Evolutionary conservation across 1,140 invertebrate genomes (phyloP), one percentile per base, ranked within the genome.

Genomic region (Plodia interpunctella): DNA sequence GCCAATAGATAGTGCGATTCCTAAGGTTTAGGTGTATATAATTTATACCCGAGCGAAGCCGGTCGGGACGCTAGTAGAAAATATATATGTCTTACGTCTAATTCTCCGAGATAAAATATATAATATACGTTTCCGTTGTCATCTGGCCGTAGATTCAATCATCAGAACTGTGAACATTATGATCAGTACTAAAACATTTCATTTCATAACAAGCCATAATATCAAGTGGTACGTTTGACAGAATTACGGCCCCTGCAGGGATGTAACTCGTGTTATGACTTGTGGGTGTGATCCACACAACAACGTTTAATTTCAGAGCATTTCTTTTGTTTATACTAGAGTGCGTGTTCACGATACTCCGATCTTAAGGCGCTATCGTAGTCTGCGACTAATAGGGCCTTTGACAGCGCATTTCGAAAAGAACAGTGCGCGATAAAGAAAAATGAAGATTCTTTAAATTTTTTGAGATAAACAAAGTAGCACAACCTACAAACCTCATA

Each of bases 171-270:
- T 68, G 62, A 67, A 57, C 61, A 57, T 63, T 49, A 60, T 53
- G 52, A 59, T 25, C 57, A 50, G 30, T 53, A 55, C 59, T 64
- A 49, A 56, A 60, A 54, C 49, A 54, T 53, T 54, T 60, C 55
- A 60, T 65, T 71, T 68, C 62, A 53, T 71, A 71, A 57, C 63
- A 54, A 54, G 35, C 62, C 65, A 68, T 68, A 65, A 61, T 49
- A 52, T 38, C 59, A 60, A 60, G 61, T 68, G 69, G 66, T 65
- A 57, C 69, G 68, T 71, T 80, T 74, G 78, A 75, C 72, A 71
- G 78, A 83, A 78, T 77, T 80, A 80, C 72, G 74, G 72, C 68
- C 63, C 69, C 62, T 54, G 55, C 63, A 70, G 74, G 72, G 70
- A 72, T 72, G 77, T 79, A 70, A 44, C 15, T 13, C 38, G 6